phyloP scores from a whole-genome alignment of 2,113 vertebrate species.

The Calyptomena viridis region DNA sequence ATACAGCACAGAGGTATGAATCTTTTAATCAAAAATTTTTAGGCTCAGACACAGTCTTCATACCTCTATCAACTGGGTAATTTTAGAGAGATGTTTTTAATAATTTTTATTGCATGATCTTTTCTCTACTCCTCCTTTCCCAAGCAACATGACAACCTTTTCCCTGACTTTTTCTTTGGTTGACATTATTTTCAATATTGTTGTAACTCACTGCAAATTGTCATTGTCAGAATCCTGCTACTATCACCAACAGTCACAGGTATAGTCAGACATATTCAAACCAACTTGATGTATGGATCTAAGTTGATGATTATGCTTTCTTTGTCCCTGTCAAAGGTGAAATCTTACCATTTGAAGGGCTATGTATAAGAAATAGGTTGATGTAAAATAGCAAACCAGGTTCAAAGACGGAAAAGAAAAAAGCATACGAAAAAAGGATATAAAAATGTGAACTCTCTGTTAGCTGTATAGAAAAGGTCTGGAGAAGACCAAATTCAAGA shows the following conservation, averaged over 20 bases:
- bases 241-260: background rate
- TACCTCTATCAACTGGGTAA: background rate
- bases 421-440: background rate
- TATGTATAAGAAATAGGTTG: rapidly evolving
- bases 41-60: background rate
- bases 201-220: background rate
- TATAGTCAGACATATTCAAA: background rate
- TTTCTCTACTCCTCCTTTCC: background rate
- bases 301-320: background rate
- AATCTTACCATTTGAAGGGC: background rate
- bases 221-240: background rate
- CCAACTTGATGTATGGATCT: background rate
- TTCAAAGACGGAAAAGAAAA: background rate
- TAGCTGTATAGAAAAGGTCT: background rate
- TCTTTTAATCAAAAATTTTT: background rate
- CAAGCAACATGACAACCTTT: background rate
- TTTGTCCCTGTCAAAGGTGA: background rate
- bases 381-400: background rate
- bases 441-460: background rate
- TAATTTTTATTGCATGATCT: background rate
- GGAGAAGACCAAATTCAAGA: background rate
- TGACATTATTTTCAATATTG: background rate
- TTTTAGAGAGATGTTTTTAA: background rate
- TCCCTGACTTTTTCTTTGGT: background rate
- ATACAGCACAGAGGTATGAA: background rate